Percentiles rank a stretch among this genome's conserved stretches.
Evolutionary conservation across 2,888 invertebrate genomes (phyloP).

Genomic region (Steinernema scapterisci): DNA sequence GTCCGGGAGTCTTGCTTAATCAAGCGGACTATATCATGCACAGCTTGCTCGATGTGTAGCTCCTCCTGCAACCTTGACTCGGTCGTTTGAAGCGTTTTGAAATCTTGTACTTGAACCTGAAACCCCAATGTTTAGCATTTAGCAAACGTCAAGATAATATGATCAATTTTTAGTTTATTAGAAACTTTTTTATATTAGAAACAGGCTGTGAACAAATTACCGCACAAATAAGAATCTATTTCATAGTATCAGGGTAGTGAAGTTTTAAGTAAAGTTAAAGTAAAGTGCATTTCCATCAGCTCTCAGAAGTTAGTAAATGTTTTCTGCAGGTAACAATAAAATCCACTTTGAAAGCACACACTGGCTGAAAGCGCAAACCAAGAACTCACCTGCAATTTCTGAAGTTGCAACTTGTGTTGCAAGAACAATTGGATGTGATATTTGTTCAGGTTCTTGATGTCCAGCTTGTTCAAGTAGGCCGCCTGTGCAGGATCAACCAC

Average conservation of each 20-base stretch:
- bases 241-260: too few species aligned
- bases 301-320: too few species aligned
- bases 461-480: conserved; percentile 34
- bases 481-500: conserved; percentile 15
- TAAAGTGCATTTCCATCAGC: too few species aligned
- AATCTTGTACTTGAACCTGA: conserved; percentile 48
- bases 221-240: too few species aligned
- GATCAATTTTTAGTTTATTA: too few species aligned
- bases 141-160: background rate
- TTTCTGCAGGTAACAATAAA: too few species aligned
- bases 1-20: conserved; percentile 57
- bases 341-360: too few species aligned
- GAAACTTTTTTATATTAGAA: too few species aligned
- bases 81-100: conserved; percentile 49
- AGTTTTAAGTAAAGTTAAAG: too few species aligned
- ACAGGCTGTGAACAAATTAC: too few species aligned
- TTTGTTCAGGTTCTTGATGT: conserved; percentile 51
- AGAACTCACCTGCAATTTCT: conserved; percentile 41
- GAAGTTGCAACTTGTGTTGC: conserved; percentile 51
- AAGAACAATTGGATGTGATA: conserved; percentile 53
- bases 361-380: too few species aligned
- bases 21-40: conserved; percentile 62
- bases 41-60: conserved; percentile 59
- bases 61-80: conserved; percentile 59
- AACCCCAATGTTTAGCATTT: conserved; percentile 28